Conservation (phyloP, 2,888 invertebrate species). For the Adelphocoris suturalis region DNA sequence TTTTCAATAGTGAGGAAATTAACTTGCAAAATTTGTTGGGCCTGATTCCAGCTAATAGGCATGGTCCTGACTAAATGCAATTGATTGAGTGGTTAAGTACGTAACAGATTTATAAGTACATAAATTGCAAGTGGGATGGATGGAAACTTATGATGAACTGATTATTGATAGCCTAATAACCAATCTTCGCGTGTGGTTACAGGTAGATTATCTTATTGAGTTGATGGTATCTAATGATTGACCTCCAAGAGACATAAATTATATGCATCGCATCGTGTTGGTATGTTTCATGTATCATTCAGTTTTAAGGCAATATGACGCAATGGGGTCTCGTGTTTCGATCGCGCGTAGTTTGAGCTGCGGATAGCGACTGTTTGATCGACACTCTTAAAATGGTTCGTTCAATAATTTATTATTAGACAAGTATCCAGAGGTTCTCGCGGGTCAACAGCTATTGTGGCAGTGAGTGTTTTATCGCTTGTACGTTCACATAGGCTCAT, state of each 20-base stretch:
- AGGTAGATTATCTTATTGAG: background rate
- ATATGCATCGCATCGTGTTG: background rate
- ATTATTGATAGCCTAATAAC: too few species aligned
- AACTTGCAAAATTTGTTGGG: too few species aligned
- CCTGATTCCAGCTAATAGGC: too few species aligned
- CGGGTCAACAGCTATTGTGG: background rate
- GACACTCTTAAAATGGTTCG: background rate
- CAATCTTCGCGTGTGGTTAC: too few species aligned
- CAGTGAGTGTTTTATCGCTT: background rate
- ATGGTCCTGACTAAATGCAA: too few species aligned
- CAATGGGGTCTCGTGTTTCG: background rate
- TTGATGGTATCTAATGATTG: background rate
- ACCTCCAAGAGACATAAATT: background rate
- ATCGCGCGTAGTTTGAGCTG: background rate
- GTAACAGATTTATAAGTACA: too few species aligned
- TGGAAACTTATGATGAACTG: too few species aligned
- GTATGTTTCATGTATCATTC: background rate
- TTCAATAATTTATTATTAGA: conserved; percentile 12
- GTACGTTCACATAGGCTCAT: background rate
- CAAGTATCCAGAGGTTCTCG: background rate
- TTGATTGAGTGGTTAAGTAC: too few species aligned
- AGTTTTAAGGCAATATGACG: background rate
- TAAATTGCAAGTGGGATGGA: too few species aligned
- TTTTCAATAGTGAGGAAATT: too few species aligned
- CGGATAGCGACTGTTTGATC: background rate